Conservation (phyloP, 2,797 vertebrate species). For the Neopelma chrysocephalum region DNA sequence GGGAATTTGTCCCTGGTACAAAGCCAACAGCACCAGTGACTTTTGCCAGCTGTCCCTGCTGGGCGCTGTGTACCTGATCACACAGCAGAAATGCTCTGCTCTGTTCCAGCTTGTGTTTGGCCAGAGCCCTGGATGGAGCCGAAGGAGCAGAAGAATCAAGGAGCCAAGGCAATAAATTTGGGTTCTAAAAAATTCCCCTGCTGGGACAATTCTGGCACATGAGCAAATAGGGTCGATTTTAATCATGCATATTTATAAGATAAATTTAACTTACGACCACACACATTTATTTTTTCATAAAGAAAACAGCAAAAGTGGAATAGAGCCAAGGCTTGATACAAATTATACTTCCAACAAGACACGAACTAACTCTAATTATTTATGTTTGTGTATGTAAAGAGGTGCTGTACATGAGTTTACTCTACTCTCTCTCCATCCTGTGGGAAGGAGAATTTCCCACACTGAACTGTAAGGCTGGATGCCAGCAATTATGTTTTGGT, state of each 20-base stretch:
- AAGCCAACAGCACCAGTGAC: not conserved
- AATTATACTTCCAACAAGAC: not conserved
- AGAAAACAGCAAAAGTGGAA: slow-evolving; percentile 14
- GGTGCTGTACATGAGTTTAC: not conserved
- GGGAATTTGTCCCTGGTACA: not conserved
- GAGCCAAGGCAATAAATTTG: not conserved
- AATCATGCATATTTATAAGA: not conserved
- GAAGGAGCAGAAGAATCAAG: not conserved
- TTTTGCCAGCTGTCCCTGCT: not conserved
- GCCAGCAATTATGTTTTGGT: slow-evolving; percentile 8
- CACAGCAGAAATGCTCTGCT: not conserved
- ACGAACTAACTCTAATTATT: not conserved
- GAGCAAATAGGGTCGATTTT: not conserved
- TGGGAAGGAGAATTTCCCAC: slow-evolving; percentile 14
- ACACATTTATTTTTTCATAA: slow-evolving; percentile 28
- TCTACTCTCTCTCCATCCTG: not conserved
- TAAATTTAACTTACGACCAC: not conserved
- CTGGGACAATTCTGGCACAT: not conserved
- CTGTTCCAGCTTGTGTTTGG: not conserved
- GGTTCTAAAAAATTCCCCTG: not conserved
- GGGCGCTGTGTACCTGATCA: not conserved
- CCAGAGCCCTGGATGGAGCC: not conserved
- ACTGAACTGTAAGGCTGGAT: slow-evolving; percentile 1
- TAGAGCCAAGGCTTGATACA: not conserved
- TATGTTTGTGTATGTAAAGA: not conserved